A percentile compares a stretch with the other conserved stretches of the same genome.
phyloP scores from a whole-genome alignment of 2,113 vertebrate species.

The Stomatorhinus ivindoensis region DNA sequence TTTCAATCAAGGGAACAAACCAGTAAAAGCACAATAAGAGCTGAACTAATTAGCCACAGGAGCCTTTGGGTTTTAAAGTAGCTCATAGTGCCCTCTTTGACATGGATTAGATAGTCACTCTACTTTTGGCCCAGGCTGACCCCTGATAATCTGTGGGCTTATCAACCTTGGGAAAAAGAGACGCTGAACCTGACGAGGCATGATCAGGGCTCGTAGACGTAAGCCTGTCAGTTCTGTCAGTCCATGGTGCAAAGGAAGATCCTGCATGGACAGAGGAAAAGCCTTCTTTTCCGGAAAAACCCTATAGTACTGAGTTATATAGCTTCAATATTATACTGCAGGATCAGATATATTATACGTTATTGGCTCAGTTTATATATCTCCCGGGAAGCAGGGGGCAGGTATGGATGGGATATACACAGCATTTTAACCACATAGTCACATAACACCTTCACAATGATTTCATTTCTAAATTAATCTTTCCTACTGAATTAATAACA shows the following conservation, averaged over 20 bases:
- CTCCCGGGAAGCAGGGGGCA: neutral
- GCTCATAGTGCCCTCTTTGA: neutral
- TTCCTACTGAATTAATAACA: neutral
- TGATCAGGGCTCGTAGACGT: neutral
- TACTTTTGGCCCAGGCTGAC: neutral
- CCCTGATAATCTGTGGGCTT: neutral
- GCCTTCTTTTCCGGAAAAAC: neutral
- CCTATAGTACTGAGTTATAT: neutral
- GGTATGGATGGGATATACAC: neutral
- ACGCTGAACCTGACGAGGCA: neutral
- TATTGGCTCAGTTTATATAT: neutral
- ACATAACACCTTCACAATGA: neutral
- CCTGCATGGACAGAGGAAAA: neutral
- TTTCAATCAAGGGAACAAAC: neutral
- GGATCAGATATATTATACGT: neutral
- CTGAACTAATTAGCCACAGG: neutral
- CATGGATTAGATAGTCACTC: neutral
- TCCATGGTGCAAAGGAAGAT: neutral
- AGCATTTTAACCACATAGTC: neutral
- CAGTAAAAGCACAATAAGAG: neutral
- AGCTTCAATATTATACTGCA: neutral
- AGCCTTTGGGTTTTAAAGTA: neutral
- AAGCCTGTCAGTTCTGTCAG: neutral
- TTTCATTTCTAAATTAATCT: neutral
- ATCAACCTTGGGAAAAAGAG: neutral